Percentiles rank a stretch among this genome's conserved stretches.
Conservation (phyloP, 2,888 invertebrate genomes). For the Leptogaster cylindrica region DNA sequence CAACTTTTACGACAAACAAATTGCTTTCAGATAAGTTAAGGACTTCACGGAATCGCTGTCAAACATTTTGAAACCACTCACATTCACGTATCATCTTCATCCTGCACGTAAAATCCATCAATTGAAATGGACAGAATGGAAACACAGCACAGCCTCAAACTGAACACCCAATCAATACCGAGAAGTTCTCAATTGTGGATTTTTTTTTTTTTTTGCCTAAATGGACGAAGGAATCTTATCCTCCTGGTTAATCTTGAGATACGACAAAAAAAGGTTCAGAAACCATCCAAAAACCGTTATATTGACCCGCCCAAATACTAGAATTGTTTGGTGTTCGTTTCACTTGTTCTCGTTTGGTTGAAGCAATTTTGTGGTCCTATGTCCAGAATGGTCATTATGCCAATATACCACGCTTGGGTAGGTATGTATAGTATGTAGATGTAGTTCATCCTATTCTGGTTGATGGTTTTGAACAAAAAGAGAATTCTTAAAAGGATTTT, state of each 20-base stretch:
- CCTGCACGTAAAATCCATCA: no score
- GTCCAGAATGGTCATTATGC: constrained; percentile 28
- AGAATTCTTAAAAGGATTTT: constrained; percentile 1
- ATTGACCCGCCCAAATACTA: constrained; percentile 25
- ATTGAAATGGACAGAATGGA: no score
- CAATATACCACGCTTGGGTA: constrained; percentile 6
- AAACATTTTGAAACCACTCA: no score
- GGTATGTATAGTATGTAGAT: constrained; percentile 40
- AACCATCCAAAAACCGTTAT: constrained; percentile 12
- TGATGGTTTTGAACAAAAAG: neutral
- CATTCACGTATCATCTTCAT: no score
- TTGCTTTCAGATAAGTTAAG: no score
- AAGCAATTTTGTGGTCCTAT: constrained; percentile 28
- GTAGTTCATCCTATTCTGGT: neutral
- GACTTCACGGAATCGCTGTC: no score
- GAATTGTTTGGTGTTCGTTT: constrained; percentile 21
- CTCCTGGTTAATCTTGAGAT: constrained; percentile 36
- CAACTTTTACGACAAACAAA: no score
- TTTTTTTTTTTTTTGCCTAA: constrained; percentile 15
- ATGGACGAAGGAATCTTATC: constrained; percentile 18
- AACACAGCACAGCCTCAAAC: no score
- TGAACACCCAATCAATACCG: constrained; percentile 36
- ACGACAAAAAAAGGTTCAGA: neutral
- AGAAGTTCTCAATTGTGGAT: constrained; percentile 32
- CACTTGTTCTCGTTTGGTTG: constrained; percentile 26